Conservation (phyloP, 2,113 vertebrate genomes). For the Osmerus mordax region DNA sequence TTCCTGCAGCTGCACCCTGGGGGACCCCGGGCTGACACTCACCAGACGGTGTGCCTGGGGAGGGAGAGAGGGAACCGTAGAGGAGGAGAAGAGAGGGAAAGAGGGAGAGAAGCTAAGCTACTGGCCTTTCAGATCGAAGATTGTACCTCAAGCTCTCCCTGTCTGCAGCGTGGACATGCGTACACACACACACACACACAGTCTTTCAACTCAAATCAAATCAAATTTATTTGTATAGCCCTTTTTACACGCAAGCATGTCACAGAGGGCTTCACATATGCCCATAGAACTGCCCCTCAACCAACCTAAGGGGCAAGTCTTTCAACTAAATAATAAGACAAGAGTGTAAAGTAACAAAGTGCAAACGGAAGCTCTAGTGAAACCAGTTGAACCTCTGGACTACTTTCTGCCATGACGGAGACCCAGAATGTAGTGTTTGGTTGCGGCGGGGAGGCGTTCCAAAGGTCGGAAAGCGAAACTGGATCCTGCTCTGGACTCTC, state of each 20-base stretch:
- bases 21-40: background rate
- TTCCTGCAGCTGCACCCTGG: slow-evolving; percentile 2
- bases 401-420: slow-evolving; percentile 4
- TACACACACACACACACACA: background rate
- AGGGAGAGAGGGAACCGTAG: background rate
- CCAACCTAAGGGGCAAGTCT: too few species aligned
- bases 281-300: too few species aligned
- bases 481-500: slow-evolving; percentile 43
- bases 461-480: slow-evolving; percentile 38
- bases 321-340: slow-evolving; percentile 23
- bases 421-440: slow-evolving; percentile 14
- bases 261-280: too few species aligned
- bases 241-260: too few species aligned
- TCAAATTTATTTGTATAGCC: too few species aligned
- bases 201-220: too few species aligned
- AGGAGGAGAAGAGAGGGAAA: background rate
- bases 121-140: background rate
- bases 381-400: slow-evolving; percentile 43
- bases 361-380: slow-evolving; percentile 33
- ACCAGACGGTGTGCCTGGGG: background rate
- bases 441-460: slow-evolving; percentile 4
- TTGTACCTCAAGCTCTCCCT: background rate
- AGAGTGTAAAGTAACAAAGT: slow-evolving; percentile 24
- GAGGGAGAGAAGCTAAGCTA: background rate
- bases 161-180: background rate